Base-by-base conservation (phyloP, 2,113 vertebrate genomes). In the Halcyon malimbica region DNA sequence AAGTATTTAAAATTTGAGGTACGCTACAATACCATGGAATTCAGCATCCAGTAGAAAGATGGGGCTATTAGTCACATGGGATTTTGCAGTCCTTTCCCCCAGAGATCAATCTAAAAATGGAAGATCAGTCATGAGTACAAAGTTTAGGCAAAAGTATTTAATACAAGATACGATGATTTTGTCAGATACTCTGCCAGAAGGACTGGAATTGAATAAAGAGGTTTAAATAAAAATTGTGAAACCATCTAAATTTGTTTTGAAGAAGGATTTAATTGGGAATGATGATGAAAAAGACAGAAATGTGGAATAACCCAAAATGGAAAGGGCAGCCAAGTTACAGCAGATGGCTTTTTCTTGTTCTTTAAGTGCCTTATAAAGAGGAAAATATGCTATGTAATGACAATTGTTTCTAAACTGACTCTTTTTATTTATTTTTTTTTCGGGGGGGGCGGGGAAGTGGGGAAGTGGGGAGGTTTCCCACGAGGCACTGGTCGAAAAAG, bases 241-340 rank as follows among this genome's bases (percentile, higher is more conserved):
- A 7, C 21, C 18, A 89, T 44, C 35, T 89, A 76, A 19, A 44
- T 67, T 89, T 90, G 70, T 78, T 84, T 95, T 20, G 77, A 35
- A 89, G 64, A 78, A 82, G 53, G 7, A 79, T 70, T 96, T 96
- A 94, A 91, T 92, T 85, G 28, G 63, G 37, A 91, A 87, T 63
- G 54, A 77, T 83, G 78, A 94, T 89, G 62, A 92, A 94, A 95
- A 95, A 97, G 25, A 5, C 67, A 93, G 74, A 96, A 92, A 91
- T 71, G 68, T 95, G 83, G 54, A 94, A 95, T 91, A 95, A 93
- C 81, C 91, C 94, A 91, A 94, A 89, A 79, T 10, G 16, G 67
- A 94, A 97, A 96, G 91, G 83, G 93, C 95, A 97, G 95, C 95
- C 95, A 96, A 96, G 87, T 93, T 92, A 94, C 81, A 95, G 87